Evolutionary conservation across 2,888 invertebrate genomes (phyloP), one percentile per base, ranked within the genome.

Genomic region (Acanthosepion esculentum): DNA sequence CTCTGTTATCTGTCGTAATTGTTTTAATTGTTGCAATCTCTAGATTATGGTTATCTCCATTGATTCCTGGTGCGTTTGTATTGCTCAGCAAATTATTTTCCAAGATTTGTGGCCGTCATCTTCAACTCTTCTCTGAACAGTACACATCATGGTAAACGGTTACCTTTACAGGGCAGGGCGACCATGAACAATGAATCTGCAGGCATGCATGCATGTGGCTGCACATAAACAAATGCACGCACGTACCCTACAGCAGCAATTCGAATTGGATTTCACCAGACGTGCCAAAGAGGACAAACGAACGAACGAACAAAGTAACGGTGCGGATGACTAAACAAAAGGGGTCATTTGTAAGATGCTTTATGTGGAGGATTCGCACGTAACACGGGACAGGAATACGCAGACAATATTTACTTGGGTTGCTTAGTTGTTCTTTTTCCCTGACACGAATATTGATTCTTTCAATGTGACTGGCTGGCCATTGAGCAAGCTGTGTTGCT

Each of bases 381-480:
- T n/a, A 78, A 78, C n/a, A n/a, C n/a, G n/a, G 50, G 50, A 15
- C 10, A n/a, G 78, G n/a, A 33, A 78, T n/a, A n/a, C 78, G 15
- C 78, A 78, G 78, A 78, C 78, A 78, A 78, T 78, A 78, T 78
- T 78, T 78, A 78, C 78, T 18, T 78, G n/a, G 12, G 15, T 78
- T n/a, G n/a, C n/a, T 18, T n/a, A 5, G 78, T 78, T 78, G 78
- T 78, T n/a, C 78, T 78, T 78, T 78, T 78, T n/a, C 78, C 78
- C 78, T 78, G 78, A 78, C 78, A 78, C 78, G 78, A 78, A 78
- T 78, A 78, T 78, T 78, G 78, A 78, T 78, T 78, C 15, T 78
- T 78, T 12, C 78, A 78, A 78, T 78, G n/a, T n/a, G 78, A 33
- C 78, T 78, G 78, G 33, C 33, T 78, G 78, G n/a, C 78, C n/a